A percentile compares a stretch with the other conserved stretches of the same genome.
Evolutionary conservation across 2,113 vertebrate genomes (phyloP).

Genomic region (Chelonoidis abingdonii): DNA sequence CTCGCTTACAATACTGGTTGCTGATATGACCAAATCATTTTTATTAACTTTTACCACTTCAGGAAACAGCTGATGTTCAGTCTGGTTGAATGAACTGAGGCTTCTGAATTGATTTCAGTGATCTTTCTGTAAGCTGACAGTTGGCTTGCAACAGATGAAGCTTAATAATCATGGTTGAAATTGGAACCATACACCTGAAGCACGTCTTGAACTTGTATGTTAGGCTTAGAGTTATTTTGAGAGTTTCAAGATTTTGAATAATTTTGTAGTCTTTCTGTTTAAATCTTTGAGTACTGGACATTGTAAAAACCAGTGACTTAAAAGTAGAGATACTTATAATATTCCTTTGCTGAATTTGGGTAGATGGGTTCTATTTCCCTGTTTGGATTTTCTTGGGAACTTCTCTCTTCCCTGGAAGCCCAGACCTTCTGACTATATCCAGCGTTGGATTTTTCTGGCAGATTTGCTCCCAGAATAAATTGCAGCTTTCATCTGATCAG

Average conservation of each 20-base stretch:
- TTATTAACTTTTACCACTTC: neutral
- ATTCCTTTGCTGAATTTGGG: neutral
- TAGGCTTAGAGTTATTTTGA: too few species aligned
- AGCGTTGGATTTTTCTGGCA: neutral
- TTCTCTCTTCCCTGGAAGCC: neutral
- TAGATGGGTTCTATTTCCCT: neutral
- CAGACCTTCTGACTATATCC: neutral
- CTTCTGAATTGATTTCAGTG: neutral
- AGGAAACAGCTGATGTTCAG: neutral
- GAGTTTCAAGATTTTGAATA: neutral
- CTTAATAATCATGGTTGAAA: neutral
- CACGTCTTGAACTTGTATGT: rapidly evolving
- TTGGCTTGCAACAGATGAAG: neutral
- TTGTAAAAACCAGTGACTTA: neutral
- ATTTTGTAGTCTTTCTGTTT: neutral
- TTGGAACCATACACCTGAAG: neutral
- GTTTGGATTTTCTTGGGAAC: neutral
- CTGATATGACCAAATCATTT: neutral
- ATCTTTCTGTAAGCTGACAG: neutral
- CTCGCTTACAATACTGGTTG: neutral
- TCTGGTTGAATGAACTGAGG: neutral
- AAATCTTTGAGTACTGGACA: neutral
- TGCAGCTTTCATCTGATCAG: neutral
- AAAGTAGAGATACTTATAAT: neutral
- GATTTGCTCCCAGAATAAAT: neutral